phyloP scores from a whole-genome alignment of 2,113 vertebrate genomes.

The Uropsilus gracilis region DNA sequence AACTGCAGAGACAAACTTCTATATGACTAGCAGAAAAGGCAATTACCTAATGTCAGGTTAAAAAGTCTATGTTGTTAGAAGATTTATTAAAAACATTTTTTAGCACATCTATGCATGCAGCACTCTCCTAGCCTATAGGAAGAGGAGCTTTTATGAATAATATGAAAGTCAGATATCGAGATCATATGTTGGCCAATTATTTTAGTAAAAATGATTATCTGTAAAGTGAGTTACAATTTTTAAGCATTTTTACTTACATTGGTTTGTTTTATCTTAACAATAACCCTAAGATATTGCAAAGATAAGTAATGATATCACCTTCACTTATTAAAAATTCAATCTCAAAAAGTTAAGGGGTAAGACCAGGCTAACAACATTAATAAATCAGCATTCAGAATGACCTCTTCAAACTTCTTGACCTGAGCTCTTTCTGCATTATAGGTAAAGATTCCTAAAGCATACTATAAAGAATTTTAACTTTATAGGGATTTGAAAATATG shows the following conservation, averaged over 20 bases:
- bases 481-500: not conserved
- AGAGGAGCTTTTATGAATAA: not conserved
- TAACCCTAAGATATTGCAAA: not conserved
- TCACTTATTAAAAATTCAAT: slow-evolving; percentile 43
- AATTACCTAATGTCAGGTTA: slow-evolving; percentile 28
- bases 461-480: not conserved
- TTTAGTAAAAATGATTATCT: slow-evolving; percentile 45
- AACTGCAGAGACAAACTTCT: slow-evolving; percentile 37
- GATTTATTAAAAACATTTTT: slow-evolving; percentile 51
- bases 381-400: not conserved
- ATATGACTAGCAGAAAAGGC: slow-evolving; percentile 31
- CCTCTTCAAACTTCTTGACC: not conserved
- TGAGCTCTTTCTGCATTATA: not conserved
- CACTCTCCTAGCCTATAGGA: slow-evolving; percentile 18
- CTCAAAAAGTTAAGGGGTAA: slow-evolving; percentile 16
- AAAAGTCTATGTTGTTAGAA: slow-evolving; percentile 44
- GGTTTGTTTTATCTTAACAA: slow-evolving; percentile 20
- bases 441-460: not conserved
- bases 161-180: slow-evolving; percentile 17
- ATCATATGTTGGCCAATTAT: slow-evolving; percentile 21
- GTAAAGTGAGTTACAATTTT: not conserved
- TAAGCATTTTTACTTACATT: slow-evolving; percentile 7
- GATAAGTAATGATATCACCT: not conserved
- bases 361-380: not conserved
- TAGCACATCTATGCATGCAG: slow-evolving; percentile 42